Percentiles rank a stretch among this genome's conserved stretches.
These are phyloP conservation scores for Ophonus ardosiacus DNA, from an alignment of 2,888 invertebrate genomes.

Conservation along the genomic window DNA sequence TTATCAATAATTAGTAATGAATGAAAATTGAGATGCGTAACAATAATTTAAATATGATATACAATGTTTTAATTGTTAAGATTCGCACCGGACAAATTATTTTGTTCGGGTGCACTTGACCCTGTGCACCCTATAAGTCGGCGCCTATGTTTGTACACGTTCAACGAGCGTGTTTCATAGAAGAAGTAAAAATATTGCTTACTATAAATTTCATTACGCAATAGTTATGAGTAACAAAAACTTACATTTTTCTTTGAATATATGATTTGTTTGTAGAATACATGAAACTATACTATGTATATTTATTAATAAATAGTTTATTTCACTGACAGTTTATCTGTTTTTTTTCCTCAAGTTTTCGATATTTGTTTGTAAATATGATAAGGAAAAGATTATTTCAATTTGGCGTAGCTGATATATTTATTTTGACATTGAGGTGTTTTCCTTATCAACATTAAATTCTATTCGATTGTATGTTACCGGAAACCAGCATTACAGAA, in stretches of 20 bases:
- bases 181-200: neutral
- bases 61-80: no score
- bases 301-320: neutral
- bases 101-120: no score
- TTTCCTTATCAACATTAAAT: neutral
- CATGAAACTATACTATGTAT: neutral
- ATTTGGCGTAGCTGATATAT: constrained; percentile 26
- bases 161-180: neutral
- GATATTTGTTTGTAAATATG: constrained; percentile 13
- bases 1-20: no score
- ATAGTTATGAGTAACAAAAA: neutral
- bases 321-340: neutral
- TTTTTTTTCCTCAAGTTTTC: constrained; percentile 1
- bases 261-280: neutral
- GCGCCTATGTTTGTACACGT: no score
- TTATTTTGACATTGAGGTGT: constrained; percentile 46
- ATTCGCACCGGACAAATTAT: no score
- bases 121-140: no score
- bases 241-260: constrained; percentile 14
- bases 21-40: no score
- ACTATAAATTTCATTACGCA: neutral
- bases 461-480: neutral
- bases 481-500: neutral
- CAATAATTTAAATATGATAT: no score
- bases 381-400: constrained; percentile 30